phyloP scores from a whole-genome alignment of 2,888 invertebrate genomes.

The Parascotia fuliginaria region DNA sequence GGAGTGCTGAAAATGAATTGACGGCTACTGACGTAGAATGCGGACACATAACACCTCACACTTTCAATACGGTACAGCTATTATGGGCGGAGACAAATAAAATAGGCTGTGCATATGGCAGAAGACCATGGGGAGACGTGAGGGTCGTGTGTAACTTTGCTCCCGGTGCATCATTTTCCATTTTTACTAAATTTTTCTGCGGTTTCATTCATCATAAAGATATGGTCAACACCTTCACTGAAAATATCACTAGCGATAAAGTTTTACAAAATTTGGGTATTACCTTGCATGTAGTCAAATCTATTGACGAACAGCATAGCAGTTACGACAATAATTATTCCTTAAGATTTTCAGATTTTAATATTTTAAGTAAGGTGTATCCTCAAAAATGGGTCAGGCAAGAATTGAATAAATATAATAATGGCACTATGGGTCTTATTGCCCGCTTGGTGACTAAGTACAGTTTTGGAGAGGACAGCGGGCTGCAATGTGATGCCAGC shows the following conservation, averaged over 20 bases:
- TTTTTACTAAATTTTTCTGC: constrained; percentile 65
- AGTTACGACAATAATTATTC: constrained; percentile 17
- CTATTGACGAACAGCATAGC: not conserved
- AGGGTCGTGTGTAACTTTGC: constrained; percentile 75
- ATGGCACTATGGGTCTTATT: constrained; percentile 61
- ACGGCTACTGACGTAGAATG: constrained; percentile 63
- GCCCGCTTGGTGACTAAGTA: constrained; percentile 69
- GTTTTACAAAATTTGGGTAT: constrained; percentile 55
- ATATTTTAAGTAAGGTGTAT: constrained; percentile 58
- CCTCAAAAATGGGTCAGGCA: constrained; percentile 53
- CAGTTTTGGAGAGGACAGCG: constrained; percentile 58
- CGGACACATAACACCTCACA: constrained; percentile 60
- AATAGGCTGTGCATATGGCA: constrained; percentile 74
- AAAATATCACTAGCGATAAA: constrained; percentile 41
- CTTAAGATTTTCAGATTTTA: constrained; percentile 51
- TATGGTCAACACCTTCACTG: constrained; percentile 16
- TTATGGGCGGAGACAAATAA: constrained; percentile 73
- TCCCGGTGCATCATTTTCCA: constrained; percentile 70
- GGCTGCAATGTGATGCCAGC: constrained; percentile 62
- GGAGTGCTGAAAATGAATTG: constrained; percentile 60
- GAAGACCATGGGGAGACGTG: constrained; percentile 56
- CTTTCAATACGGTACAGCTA: constrained; percentile 68
- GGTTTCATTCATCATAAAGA: constrained; percentile 62
- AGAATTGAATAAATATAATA: constrained; percentile 38
- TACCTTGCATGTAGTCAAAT: constrained; percentile 27